Conservation (phyloP, 2,888 invertebrate species). For the Epirrhoe tristata region DNA sequence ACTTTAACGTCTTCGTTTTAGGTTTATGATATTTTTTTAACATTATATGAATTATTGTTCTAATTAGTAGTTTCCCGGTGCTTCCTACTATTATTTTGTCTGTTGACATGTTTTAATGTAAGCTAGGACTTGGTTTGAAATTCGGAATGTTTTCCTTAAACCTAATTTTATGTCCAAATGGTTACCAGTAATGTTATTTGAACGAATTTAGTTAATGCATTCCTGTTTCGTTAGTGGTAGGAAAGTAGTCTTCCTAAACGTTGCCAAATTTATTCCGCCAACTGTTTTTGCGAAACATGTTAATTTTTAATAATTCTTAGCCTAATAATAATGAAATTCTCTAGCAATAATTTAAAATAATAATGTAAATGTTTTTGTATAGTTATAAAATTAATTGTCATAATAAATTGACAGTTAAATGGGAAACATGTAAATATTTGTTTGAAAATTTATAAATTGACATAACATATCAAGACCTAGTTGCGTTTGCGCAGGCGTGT, state of each 20-base stretch:
- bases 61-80: conserved; percentile 76
- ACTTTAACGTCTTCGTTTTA: conserved; percentile 32
- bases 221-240: conserved; percentile 84
- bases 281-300: conserved; percentile 80
- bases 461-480: conserved; percentile 67
- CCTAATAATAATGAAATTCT: conserved; percentile 81
- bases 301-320: conserved; percentile 74
- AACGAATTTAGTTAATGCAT: conserved; percentile 84
- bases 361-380: conserved; percentile 85
- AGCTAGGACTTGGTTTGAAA: conserved; percentile 73
- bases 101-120: conserved; percentile 79
- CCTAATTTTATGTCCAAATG: conserved; percentile 70
- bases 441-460: conserved; percentile 55
- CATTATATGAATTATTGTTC: conserved; percentile 54
- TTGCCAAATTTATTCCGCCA: conserved; percentile 84
- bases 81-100: conserved; percentile 82
- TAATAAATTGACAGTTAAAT: conserved; percentile 60
- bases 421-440: conserved; percentile 67
- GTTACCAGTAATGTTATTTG: conserved; percentile 82
- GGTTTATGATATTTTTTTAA: conserved; percentile 10
- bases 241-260: conserved; percentile 85
- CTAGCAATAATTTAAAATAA: conserved; percentile 81
- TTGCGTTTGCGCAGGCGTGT: conserved; percentile 52
- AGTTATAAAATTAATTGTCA: conserved; percentile 72
- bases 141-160: conserved; percentile 62